These are phyloP conservation scores for Apoda limacodes DNA, from an alignment of 2,888 invertebrate genomes.

Conservation along the genomic window DNA sequence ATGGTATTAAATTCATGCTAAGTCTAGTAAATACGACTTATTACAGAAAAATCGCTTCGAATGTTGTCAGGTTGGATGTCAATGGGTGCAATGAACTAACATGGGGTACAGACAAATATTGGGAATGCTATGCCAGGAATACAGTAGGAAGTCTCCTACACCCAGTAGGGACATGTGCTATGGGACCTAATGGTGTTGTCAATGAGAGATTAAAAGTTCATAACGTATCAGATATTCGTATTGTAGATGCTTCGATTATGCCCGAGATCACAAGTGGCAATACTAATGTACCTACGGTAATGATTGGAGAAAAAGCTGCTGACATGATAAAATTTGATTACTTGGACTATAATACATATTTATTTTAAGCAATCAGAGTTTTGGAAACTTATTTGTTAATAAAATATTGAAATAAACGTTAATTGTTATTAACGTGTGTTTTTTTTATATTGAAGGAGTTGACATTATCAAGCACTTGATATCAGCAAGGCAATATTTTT, in stretches of 20 bases:
- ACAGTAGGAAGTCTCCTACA: conserved; percentile 71
- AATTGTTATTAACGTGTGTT: no score
- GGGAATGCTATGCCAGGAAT: conserved; percentile 71
- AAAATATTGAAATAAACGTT: no score
- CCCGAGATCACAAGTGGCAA: conserved; percentile 48
- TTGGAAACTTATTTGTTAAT: no score
- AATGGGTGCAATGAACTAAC: conserved; percentile 58
- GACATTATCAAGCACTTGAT: no score
- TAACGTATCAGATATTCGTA: conserved; percentile 34
- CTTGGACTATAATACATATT: no score
- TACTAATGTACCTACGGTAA: conserved; percentile 49
- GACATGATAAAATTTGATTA: conserved; percentile 52
- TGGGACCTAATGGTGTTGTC: conserved; percentile 47
- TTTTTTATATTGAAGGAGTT: no score
- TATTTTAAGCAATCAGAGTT: no score
- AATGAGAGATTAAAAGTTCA: conserved; percentile 42
- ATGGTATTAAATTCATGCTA: conserved; percentile 37
- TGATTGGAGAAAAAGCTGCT: conserved; percentile 55
- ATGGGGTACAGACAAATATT: conserved; percentile 70
- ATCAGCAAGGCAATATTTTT: no score
- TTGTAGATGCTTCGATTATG: conserved; percentile 53
- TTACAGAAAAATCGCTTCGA: conserved; percentile 31
- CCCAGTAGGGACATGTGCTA: conserved; percentile 59
- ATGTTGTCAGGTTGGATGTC: conserved; percentile 36
- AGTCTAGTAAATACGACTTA: conserved; percentile 35